Base-by-base conservation (phyloP, 2,888 invertebrate species). In the Idaea biselata region DNA sequence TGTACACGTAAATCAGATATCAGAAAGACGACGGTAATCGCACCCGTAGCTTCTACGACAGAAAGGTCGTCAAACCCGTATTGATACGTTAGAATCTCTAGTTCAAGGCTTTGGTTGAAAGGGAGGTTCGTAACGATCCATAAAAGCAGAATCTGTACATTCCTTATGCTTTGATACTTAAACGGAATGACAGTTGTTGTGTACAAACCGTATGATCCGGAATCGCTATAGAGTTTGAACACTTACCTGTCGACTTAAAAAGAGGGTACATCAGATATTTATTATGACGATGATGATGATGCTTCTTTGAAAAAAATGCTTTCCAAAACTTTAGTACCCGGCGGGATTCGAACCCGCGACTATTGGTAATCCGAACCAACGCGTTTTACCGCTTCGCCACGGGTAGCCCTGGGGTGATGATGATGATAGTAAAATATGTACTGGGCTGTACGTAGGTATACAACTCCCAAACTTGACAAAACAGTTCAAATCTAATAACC, bases 131-230 rank as follows among this genome's bases (percentile, higher is more conserved):
- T 44, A 44, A 44, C 44, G 44, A 44, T 44, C 44, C 44, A 44
- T 44, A 44, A 44, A 44, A 44, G 44, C 44, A 11, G 44, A 44
- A 44, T 44, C 44, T 44, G 44, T 14, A 66, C 61, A 63, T 66
- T 63, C 63, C 44, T 44, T 44, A 44, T 44, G 57, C 71, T 69
- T 69, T 69, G 67, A 71, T 66, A 71, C 72, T 69, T 70, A 75
- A 80, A 74, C 70, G 73, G 74, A 80, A 83, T 82, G 79, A 80
- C 75, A 77, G 73, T 73, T 80, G 83, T 86, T 80, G 83, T 87
- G 81, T 85, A 88, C 87, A 85, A 86, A 88, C 44, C 44, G 44
- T 44, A 44, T 44, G 11, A 44, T 44, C 44, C 44, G 11, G 44
- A 44, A 44, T 44, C 3, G 11, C 14, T 44, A 7, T 44, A 44